Base-by-base conservation (phyloP, 2,888 invertebrate genomes). In the Elmis aenea region DNA sequence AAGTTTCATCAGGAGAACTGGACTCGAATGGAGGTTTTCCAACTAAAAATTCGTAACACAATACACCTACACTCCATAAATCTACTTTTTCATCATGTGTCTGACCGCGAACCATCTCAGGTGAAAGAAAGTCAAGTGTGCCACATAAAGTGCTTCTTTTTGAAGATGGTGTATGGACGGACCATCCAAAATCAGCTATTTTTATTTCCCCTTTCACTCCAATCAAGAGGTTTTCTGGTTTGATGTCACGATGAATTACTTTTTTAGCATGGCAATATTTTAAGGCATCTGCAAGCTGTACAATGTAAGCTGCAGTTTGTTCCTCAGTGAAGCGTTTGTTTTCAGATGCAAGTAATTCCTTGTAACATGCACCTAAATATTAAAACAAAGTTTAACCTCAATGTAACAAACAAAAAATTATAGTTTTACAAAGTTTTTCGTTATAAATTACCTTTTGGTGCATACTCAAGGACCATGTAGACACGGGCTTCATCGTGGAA, bases 131-230 rank as follows among this genome's bases (percentile, higher is more conserved):
- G 68, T 96, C 96, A 42, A 95, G 69, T 1, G 96, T 96, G 3
- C 96, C 95, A 64, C 96, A 96, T 36, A 96, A 63, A 3, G 96
- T 96, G 57, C 83, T 84, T 26, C 96, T 76, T 64, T 90, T 74
- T 1, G 92, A 90, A 9, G 89, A 86, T 1, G 94, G 94, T 0
- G 95, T 89, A 67, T 96, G 95, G 0, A 96, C 95, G 0, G 95
- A 94, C 96, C 96, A 97, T 8, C 96, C 96, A 70, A 96, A 97
- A 67, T 96, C 96, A 3, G 94, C 95, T 49, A 96, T 88, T 71
- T 97, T 97, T 1, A 96, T 71, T 56, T 93, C 87, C 21, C 86
- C 87, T 38, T 83, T 81, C 37, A 80, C 72, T 1, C 91, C 90
- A 2, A 97, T 73, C 3, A 97, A 71, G 24, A 96, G 71, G 67